A percentile compares a stretch with the other conserved stretches of the same genome.
Evolutionary conservation across 2,797 vertebrate species (phyloP).

Genomic region (Carcharodon carcharias): DNA sequence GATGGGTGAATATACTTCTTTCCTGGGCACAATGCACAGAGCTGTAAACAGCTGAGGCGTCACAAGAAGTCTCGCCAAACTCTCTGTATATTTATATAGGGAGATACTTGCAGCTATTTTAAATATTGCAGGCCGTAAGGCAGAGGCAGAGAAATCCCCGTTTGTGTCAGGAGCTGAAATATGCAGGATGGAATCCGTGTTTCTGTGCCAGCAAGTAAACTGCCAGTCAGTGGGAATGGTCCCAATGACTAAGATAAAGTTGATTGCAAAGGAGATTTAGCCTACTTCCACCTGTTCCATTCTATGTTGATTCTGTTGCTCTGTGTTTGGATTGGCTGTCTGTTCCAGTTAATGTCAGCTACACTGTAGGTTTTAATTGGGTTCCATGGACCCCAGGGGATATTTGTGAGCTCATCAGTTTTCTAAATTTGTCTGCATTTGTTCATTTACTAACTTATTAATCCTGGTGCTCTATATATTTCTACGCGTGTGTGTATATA

Average conservation of each 20-base stretch:
- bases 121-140: neutral
- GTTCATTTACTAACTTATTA: neutral
- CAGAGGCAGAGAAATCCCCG: neutral
- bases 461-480: neutral
- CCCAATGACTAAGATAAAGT: constrained; percentile 7
- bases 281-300: constrained; percentile 4
- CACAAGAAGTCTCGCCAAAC: neutral
- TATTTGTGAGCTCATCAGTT: neutral
- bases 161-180: neutral
- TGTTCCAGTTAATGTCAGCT: neutral
- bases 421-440: neutral
- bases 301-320: neutral
- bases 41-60: neutral
- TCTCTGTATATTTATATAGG: neutral
- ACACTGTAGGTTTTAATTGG: neutral
- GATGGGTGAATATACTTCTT: neutral
- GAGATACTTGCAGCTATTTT: constrained; percentile 2
- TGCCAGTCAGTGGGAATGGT: constrained; percentile 1
- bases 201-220: neutral
- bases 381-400: neutral
- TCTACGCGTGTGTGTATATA: neutral
- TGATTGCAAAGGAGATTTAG: neutral
- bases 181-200: constrained; percentile 7
- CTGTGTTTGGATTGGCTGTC: neutral
- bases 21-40: neutral